A percentile compares a stretch with the other conserved stretches of the same genome.
Conservation (phyloP, 2,888 invertebrate genomes). For the Calameuta filiformis region DNA sequence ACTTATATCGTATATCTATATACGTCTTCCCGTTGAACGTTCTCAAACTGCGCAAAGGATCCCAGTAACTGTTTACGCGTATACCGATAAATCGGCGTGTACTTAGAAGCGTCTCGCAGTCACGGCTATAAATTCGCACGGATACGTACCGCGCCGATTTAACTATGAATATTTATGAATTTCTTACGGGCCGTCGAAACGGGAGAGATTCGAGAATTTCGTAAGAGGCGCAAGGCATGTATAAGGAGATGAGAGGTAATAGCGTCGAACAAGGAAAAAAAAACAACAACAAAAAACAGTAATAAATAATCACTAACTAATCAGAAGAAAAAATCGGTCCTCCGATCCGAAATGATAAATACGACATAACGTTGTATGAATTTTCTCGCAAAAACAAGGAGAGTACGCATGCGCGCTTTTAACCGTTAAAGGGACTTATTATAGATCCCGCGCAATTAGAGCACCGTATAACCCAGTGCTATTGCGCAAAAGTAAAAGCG, state of each 20-base stretch:
- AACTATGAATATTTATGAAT: conserved; percentile 52
- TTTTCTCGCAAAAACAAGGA: background rate
- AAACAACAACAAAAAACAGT: background rate
- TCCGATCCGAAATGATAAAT: background rate
- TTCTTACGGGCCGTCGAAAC: background rate
- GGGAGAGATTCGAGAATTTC: conserved; percentile 33
- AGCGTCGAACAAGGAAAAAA: background rate
- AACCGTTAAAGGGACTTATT: background rate
- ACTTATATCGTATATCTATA: background rate
- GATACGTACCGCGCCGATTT: conserved; percentile 29
- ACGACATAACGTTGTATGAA: background rate
- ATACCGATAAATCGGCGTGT: conserved; percentile 13
- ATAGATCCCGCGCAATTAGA: background rate
- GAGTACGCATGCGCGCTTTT: background rate
- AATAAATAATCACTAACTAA: background rate
- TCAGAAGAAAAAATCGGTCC: background rate
- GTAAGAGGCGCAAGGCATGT: background rate
- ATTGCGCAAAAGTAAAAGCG: conserved; percentile 4
- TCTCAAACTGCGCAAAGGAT: background rate
- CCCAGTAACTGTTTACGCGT: background rate
- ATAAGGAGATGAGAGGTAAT: background rate
- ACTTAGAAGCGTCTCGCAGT: conserved; percentile 47
- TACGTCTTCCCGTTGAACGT: background rate
- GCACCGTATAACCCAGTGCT: background rate
- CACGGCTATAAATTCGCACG: conserved; percentile 42